These are phyloP conservation scores for Lucilia cuprina DNA, from an alignment of 1,140 invertebrate species.

Conservation along the genomic window DNA sequence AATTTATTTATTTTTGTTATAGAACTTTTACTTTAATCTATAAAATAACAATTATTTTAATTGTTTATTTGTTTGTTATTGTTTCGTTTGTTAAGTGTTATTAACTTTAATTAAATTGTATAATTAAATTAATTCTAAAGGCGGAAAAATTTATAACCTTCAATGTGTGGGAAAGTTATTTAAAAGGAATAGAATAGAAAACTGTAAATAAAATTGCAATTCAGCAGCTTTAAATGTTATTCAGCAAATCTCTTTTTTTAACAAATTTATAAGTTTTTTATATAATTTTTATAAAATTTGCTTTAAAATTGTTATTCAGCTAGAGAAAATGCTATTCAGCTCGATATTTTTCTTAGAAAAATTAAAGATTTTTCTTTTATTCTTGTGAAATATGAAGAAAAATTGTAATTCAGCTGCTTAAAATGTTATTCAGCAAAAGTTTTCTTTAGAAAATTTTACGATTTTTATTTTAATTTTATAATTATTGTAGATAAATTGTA, in stretches of 20 bases:
- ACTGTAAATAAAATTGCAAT: neutral
- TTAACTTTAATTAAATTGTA: no score
- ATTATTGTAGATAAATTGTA: neutral
- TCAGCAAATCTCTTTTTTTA: no score
- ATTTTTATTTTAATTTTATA: neutral
- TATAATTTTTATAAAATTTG: neutral
- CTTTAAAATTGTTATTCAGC: neutral
- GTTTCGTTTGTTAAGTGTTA: no score
- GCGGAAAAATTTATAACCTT: no score
- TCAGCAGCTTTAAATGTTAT: neutral
- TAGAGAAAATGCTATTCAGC: neutral
- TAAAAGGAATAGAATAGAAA: no score
- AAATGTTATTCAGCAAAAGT: neutral
- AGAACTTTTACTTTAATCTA: no score
- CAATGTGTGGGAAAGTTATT: no score
- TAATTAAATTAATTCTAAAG: no score
- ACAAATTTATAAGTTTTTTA: neutral
- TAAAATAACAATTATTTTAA: no score
- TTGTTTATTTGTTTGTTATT: no score
- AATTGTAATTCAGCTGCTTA: neutral
- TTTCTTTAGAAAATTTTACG: neutral
- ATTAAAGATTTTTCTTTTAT: neutral
- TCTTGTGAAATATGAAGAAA: neutral
- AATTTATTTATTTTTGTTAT: no score
- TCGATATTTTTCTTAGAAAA: neutral